These are phyloP conservation scores for Bolinopsis microptera DNA, from an alignment of 37 sponge, comb jelly and placozoan species.

Conservation along the genomic window DNA sequence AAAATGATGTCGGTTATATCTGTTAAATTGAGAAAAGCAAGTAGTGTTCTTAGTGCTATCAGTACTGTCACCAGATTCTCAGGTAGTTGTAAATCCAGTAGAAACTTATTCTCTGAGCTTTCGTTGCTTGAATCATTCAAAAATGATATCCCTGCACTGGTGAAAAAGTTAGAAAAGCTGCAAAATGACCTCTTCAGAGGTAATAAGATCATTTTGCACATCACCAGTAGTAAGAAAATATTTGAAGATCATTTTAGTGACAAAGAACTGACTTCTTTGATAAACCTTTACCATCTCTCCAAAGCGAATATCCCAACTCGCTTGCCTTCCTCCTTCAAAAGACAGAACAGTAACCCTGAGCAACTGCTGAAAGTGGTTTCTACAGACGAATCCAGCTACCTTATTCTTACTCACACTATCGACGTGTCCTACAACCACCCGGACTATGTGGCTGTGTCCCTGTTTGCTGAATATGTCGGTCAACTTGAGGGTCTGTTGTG, in stretches of 20 bases:
- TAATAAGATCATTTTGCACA: background rate
- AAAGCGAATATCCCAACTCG: background rate
- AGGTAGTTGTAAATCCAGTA: constrained; percentile 24
- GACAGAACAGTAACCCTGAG: background rate
- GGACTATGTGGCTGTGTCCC: constrained; percentile 79
- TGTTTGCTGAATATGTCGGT: constrained; percentile 79
- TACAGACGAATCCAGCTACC: constrained; percentile 78
- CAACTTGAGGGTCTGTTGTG: constrained; percentile 89
- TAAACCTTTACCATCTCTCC: background rate
- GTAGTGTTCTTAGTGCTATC: background rate
- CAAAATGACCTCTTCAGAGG: background rate
- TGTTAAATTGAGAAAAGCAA: background rate
- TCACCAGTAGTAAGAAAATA: background rate
- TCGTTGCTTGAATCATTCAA: background rate
- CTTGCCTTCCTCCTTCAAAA: background rate
- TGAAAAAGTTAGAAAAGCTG: background rate
- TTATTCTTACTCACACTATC: constrained; percentile 70
- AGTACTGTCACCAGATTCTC: background rate
- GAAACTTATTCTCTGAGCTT: background rate
- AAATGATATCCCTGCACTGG: background rate
- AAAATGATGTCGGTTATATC: background rate
- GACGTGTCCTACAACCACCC: constrained; percentile 69
- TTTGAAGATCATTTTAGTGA: background rate
- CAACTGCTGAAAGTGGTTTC: background rate
- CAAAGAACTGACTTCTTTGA: background rate